Evolutionary conservation across 2,888 invertebrate species (phyloP), one percentile per base, ranked within the genome.

Genomic region (Hedychridium roseum): DNA sequence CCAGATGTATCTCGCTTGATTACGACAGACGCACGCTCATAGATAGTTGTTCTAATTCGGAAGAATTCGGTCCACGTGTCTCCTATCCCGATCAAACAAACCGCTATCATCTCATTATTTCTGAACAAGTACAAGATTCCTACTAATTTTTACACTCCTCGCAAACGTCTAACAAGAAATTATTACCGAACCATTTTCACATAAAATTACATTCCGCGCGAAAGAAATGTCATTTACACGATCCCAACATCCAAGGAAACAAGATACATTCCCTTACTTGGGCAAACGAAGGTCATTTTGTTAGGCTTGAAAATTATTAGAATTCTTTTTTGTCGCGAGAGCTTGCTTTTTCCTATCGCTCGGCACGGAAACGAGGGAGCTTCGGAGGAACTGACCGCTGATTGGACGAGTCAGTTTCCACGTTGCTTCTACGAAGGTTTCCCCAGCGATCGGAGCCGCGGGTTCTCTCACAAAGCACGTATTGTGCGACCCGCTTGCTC

Each of bases 391-490:
- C 32, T 32, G 15, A n/a, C 27, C n/a, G 43, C 7, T 7, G 28
- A 28, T 32, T 17, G 35, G 15, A 21, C 35, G 41, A 35, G 21
- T 35, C 28, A 49, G 28, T 39, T 39, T 37, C 34, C 17, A 39
- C 50, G 43, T 43, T 32, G 26, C 9, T 51, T 41, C 39, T 23
- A 26, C 26, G 43, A 53, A 53, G 28, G 41, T 41, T 34, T 23
- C 21, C 34, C 21, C 37, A 27, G 40, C 34, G 20, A 17, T 15
- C 30, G 28, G 14, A 12, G 16, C n/a, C 16, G n/a, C 16, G 16
- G n/a, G n/a, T n/a, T n/a, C n/a, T 21, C 43, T 43, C 26, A 52
- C 44, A 44, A 50, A 41, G 50, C 21, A 6, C 31, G 36, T 46
- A 41, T 41, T 26, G 38, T 37, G 44, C 36, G 23, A 41, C 27